phyloP scores from a whole-genome alignment of 2,888 invertebrate genomes.

The Zygothrica quintamaculata region DNA sequence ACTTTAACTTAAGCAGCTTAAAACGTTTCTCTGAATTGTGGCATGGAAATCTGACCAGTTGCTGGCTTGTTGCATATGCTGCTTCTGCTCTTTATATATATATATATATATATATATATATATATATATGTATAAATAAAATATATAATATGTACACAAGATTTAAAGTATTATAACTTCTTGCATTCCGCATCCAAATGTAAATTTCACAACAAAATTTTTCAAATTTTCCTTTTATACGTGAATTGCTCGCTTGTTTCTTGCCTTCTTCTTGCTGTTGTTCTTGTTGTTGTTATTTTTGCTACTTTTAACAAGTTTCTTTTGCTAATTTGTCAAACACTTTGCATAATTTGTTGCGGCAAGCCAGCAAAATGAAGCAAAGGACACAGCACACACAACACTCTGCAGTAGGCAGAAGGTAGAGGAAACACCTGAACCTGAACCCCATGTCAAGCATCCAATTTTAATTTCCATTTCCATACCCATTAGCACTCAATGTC shows the following conservation, averaged over 20 bases:
- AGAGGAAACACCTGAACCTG: background rate
- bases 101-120: too few species aligned
- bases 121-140: too few species aligned
- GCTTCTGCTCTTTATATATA: background rate
- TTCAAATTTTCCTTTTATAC: constrained; percentile 56
- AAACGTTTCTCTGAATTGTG: too few species aligned
- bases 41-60: background rate
- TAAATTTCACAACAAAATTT: constrained; percentile 75
- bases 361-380: constrained; percentile 43
- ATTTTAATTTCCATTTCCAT: background rate
- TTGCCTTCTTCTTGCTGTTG: constrained; percentile 34
- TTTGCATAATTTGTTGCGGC: constrained; percentile 76
- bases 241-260: constrained; percentile 30
- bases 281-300: constrained; percentile 80
- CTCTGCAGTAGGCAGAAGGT: background rate
- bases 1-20: background rate
- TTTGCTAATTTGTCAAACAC: constrained; percentile 81
- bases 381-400: constrained; percentile 3
- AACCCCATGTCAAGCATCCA: too few species aligned
- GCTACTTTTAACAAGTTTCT: constrained; percentile 76
- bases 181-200: constrained; percentile 55
- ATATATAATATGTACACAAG: too few species aligned
- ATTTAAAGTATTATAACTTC: too few species aligned
- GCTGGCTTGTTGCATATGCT: background rate
- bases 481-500: too few species aligned